Percentiles rank a stretch among this genome's conserved stretches.
phyloP scores from a whole-genome alignment of 2,113 vertebrate species.

The Machaerirhynchus nigripectus region DNA sequence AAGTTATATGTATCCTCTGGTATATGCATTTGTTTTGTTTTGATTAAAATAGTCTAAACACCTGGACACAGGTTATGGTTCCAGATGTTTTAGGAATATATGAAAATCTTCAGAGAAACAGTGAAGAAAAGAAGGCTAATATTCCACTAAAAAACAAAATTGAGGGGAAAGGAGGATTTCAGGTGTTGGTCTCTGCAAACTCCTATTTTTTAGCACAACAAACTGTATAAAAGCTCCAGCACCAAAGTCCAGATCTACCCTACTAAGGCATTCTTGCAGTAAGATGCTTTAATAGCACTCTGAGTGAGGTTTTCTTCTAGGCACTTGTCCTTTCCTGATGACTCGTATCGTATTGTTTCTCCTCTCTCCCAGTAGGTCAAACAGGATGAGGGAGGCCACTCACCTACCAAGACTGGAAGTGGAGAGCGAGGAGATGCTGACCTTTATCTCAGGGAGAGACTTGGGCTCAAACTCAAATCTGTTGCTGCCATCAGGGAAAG shows the following conservation, averaged over 20 bases:
- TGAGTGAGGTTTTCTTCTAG: neutral
- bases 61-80: neutral
- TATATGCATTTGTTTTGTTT: neutral
- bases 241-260: neutral
- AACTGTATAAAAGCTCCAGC: neutral
- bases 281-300: neutral
- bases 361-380: neutral
- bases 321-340: neutral
- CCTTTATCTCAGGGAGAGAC: neutral
- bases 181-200: neutral
- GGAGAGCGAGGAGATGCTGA: neutral
- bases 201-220: neutral
- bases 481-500: neutral
- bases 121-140: neutral
- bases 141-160: neutral
- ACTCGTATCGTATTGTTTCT: neutral
- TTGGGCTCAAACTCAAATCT: neutral
- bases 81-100: neutral
- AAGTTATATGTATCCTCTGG: neutral
- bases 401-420: neutral
- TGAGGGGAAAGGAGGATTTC: neutral
- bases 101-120: neutral
- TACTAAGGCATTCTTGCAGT: neutral
- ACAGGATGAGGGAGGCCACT: neutral
- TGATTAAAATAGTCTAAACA: neutral